Evolutionary conservation across 2,113 vertebrate species (phyloP), one percentile per base, ranked within the genome.

Genomic region (Prolemur simus): DNA sequence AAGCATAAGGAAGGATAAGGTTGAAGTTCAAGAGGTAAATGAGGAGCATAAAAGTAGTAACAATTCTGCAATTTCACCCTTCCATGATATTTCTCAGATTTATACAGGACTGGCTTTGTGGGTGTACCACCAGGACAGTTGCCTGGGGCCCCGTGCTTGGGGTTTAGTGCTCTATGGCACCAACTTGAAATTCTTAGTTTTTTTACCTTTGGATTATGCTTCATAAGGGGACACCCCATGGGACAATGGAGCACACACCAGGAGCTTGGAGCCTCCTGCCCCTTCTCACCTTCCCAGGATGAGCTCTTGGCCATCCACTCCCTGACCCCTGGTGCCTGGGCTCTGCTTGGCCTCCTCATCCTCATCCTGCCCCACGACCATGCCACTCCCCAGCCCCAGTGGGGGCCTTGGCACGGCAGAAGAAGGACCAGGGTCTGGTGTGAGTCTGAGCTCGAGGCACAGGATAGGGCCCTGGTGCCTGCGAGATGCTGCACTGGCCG

Each of bases 341-440:
- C 39, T 45, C 73, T 60, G 32, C 32, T 17, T 20, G 15, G 87
- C 60, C 66, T 39, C 49, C 49, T 17, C 37, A 8, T 45, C 45
- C 34, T 45, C 58, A 49, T n/a, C 56, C 71, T 58, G 32, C 45
- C 32, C 27, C 37, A 5, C 18, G 54, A 1, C 68, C 49, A 8
- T 56, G 21, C 34, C 64, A 45, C 20, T 13, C 21, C n/a, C 37
- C 42, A 10, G n/a, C 49, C n/a, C 45, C 17, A 17, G 2, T 8
- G 0, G 71, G 56, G 9, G 49, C 1, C 27, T n/a, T 14, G 47
- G 21, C n/a, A 1, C 0, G 1, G 20, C 21, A 52, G 52, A 17
- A 27, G 37, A 25, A 49, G 21, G 66, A 54, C 34, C 34, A 5
- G 56, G 27, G 11, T n/a, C 9, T 23, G 32, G 47, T 68, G 2